Evolutionary conservation across 1,140 invertebrate genomes (phyloP), one percentile per base, ranked within the genome.

Genomic region (Drosophila orosa): DNA sequence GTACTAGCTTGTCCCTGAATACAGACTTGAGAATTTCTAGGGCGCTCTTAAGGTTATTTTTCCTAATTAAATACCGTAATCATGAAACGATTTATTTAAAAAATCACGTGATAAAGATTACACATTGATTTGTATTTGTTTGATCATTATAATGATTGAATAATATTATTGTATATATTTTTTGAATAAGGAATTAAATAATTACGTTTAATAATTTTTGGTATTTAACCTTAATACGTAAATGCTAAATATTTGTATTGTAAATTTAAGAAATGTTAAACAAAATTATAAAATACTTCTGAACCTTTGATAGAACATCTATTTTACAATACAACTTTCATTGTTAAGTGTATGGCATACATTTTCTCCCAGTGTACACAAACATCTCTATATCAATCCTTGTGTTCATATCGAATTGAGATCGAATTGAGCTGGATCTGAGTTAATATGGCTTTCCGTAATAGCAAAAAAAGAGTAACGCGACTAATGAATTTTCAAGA

Each of bases 301-400:
- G n/a, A n/a, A n/a, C n/a, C n/a, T n/a, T 29, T 9, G 1, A 29
- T 29, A 29, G 27, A 3, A 29, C 2, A 29, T 37, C 35, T 8
- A 37, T 37, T 37, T 8, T 7, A 8, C 17, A 40, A 8, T 19
- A 40, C 4, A 40, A 19, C 12, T 0, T 12, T 10, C 17, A 39
- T 5, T 2, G 5, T 12, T 15, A 13, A 24, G 8, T 24, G 19
- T 2, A 7, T n/a, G 24, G 0, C 44, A 24, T 8, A 24, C 19
- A 22, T 55, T 50, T 65, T 68, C 35, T 42, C 35, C 10, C 35
- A 52, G 60, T 65, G 65, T 25, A 22, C 19, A 9, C 24, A 19
- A 44, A 27, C 65, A 67, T 52, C 29, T 65, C 19, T 48, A 48
- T 67, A 66, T 50, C 44, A 42, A 68, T 66, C 33, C 48, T 22